Conservation (phyloP, 2,888 invertebrate genomes). For the Zaprionus bogoriensis region DNA sequence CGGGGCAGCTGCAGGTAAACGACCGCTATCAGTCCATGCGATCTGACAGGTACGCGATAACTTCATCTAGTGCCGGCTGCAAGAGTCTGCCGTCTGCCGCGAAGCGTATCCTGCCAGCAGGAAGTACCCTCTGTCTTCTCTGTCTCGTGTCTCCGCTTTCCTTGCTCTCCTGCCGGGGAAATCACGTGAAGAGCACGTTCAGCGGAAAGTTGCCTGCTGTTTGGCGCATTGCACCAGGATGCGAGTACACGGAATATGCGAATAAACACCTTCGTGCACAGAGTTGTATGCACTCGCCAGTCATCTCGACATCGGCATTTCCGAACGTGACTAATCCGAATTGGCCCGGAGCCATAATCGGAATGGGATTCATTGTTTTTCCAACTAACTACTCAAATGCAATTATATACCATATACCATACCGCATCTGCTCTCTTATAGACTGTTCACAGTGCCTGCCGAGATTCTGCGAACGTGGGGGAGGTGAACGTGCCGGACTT, state of each 20-base stretch:
- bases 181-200: conserved; percentile 26
- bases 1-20: conserved; percentile 62
- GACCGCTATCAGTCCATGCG: conserved; percentile 60
- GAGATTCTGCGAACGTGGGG: neutral
- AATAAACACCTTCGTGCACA: neutral
- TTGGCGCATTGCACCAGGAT: conserved; percentile 25
- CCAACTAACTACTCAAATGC: neutral
- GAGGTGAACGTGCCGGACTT: no score
- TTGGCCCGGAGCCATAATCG: conserved; percentile 50
- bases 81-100: neutral
- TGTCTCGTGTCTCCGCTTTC: conserved; percentile 7
- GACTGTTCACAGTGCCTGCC: neutral
- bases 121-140: conserved; percentile 22
- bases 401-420: no score
- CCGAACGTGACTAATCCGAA: conserved; percentile 44
- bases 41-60: conserved; percentile 60
- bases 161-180: neutral
- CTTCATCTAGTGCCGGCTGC: conserved; percentile 46
- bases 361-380: conserved; percentile 7
- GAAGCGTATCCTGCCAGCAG: conserved; percentile 48
- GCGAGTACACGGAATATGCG: neutral
- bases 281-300: neutral
- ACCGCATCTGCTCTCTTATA: neutral
- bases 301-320: conserved; percentile 4
- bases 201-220: conserved; percentile 34